Evolutionary conservation across 2,797 vertebrate species (phyloP).

Genomic region (Halcyon chelicuti): DNA sequence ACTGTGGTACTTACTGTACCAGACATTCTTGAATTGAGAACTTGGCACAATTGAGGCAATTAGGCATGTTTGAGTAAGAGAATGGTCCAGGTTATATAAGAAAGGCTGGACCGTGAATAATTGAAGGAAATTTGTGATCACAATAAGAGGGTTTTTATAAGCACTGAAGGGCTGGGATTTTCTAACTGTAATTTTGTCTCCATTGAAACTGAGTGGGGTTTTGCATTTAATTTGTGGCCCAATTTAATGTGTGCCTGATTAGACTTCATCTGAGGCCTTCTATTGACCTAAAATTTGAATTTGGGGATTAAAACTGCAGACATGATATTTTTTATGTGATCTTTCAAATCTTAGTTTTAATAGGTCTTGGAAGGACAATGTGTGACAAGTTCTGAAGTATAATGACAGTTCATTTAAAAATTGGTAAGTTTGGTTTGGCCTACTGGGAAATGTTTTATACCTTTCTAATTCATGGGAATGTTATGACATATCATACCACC

Average conservation of each 20-base stretch:
- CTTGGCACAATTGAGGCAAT: background rate
- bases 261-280: background rate
- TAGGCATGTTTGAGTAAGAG: background rate
- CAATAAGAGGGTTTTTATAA: background rate
- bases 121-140: background rate
- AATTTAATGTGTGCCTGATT: background rate
- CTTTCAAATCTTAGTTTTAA: conserved; percentile 24
- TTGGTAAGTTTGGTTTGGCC: background rate
- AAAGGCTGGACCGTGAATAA: background rate
- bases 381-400: background rate
- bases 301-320: background rate
- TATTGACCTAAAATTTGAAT: background rate
- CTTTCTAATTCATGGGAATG: background rate
- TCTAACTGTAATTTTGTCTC: background rate
- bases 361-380: background rate
- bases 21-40: background rate
- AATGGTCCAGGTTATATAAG: background rate
- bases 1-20: background rate
- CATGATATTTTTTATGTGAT: background rate
- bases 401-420: conserved; percentile 16
- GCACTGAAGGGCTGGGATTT: background rate
- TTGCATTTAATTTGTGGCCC: background rate
- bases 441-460: background rate
- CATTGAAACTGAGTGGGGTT: background rate
- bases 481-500: background rate